Percentiles rank a stretch among this genome's conserved stretches.
phyloP scores from a whole-genome alignment of 1,140 invertebrate genomes.

The Drosophila santomea region DNA sequence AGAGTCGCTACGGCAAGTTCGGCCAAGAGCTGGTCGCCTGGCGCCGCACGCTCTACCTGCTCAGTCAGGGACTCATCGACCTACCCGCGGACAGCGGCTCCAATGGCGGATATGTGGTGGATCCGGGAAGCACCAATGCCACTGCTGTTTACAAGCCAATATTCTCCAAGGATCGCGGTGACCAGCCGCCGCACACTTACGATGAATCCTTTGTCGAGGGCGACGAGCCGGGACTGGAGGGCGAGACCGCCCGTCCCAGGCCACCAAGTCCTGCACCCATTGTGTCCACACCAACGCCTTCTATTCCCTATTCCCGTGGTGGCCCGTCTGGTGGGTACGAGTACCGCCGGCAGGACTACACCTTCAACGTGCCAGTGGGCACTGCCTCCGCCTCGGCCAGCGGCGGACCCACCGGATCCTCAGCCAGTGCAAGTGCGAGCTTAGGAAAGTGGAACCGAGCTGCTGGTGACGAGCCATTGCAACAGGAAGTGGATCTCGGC shows the following conservation, averaged over 20 bases:
- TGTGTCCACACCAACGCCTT: constrained; percentile 44
- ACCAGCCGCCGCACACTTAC: constrained; percentile 76
- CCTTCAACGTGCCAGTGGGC: constrained; percentile 56
- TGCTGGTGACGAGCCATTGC: constrained; percentile 47
- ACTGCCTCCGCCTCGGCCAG: constrained; percentile 49
- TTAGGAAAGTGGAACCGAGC: constrained; percentile 59
- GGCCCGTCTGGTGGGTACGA: constrained; percentile 39
- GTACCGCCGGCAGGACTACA: constrained; percentile 70
- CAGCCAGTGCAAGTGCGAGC: constrained; percentile 52
- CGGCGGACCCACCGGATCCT: constrained; percentile 47
- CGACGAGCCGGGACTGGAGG: constrained; percentile 73
- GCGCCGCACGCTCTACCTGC: constrained; percentile 69
- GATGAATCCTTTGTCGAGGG: constrained; percentile 62
- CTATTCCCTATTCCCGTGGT: constrained; percentile 33
- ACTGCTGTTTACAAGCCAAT: constrained; percentile 53
- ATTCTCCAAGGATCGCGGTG: constrained; percentile 79
- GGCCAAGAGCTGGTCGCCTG: constrained; percentile 62
- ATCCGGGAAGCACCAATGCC: constrained; percentile 62
- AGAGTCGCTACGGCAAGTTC: constrained; percentile 51
- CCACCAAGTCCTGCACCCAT: constrained; percentile 13
- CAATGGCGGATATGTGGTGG: constrained; percentile 53
- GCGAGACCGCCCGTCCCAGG: constrained; percentile 40
- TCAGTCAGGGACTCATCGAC: constrained; percentile 69
- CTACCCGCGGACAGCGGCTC: constrained; percentile 33
- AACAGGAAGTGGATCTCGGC: constrained; percentile 26